phyloP scores from a whole-genome alignment of 2,888 invertebrate genomes.

The Morpho deidamia region DNA sequence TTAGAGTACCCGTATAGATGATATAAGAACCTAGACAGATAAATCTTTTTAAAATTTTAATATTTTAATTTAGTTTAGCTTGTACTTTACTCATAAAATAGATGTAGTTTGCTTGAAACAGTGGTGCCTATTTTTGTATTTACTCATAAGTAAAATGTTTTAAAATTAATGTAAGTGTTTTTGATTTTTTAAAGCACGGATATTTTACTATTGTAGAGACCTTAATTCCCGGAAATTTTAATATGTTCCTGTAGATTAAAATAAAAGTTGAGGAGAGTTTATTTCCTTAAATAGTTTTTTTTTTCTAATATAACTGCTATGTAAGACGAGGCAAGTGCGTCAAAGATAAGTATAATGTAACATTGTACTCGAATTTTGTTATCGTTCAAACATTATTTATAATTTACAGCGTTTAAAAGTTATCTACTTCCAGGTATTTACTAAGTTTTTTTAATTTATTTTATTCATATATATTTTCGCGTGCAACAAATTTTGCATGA shows the following conservation, averaged over 20 bases:
- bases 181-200: neutral
- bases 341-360: no score
- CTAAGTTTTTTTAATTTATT: no score
- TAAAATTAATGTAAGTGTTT: constrained; percentile 22
- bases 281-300: neutral
- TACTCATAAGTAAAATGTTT: constrained; percentile 29
- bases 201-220: neutral
- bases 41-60: constrained; percentile 23
- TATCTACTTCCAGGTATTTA: no score
- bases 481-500: no score
- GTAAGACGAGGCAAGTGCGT: neutral
- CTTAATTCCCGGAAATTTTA: neutral
- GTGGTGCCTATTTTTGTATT: constrained; percentile 57
- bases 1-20: constrained; percentile 26
- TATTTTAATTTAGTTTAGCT: constrained; percentile 18
- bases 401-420: no score
- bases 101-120: constrained; percentile 58
- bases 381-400: no score
- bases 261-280: neutral
- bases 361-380: no score
- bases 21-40: constrained; percentile 23
- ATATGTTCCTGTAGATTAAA: neutral
- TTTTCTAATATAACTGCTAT: neutral
- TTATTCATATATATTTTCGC: no score
- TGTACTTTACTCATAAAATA: constrained; percentile 29